phyloP scores from a whole-genome alignment of 2,113 vertebrate species.

The Chloebia gouldiae region DNA sequence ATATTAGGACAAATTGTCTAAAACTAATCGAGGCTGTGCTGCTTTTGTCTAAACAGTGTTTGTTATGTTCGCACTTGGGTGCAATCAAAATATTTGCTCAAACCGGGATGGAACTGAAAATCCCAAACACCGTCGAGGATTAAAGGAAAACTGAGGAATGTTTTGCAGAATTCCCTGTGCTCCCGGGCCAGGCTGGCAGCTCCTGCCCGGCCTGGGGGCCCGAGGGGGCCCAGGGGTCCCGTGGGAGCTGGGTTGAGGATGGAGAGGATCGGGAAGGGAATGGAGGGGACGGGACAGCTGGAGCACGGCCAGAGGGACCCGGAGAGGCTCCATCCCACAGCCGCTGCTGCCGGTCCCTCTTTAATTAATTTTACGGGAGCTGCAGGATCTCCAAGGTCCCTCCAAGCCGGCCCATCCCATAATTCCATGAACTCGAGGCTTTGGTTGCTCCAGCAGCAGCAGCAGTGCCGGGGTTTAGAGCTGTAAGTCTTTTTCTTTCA shows the following conservation, averaged over 20 bases:
- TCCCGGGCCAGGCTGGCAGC: rapidly evolving
- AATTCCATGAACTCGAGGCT: background rate
- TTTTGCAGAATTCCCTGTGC: background rate
- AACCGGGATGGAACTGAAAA: conserved; percentile 37
- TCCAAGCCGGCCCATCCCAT: background rate
- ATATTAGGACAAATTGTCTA: conserved; percentile 78
- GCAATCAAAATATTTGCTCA: conserved; percentile 73
- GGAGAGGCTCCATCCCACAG: background rate
- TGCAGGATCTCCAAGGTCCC: background rate
- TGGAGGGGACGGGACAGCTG: rapidly evolving
- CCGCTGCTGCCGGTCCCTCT: background rate
- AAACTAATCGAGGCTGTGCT: conserved; percentile 51
- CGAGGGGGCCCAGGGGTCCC: background rate
- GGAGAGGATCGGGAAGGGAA: background rate
- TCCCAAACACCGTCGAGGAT: background rate
- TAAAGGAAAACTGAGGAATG: background rate
- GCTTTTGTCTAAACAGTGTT: conserved; percentile 63
- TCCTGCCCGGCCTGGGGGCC: background rate
- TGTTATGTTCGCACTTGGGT: conserved; percentile 42
- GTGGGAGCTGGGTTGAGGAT: rapidly evolving
- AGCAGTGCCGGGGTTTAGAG: background rate
- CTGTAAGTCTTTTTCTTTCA: conserved; percentile 41
- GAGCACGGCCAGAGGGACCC: background rate
- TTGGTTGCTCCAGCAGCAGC: background rate
- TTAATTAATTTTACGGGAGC: background rate